Percentiles rank a stretch among this genome's conserved stretches.
These are phyloP conservation scores for Vanessa tameamea DNA, from an alignment of 1,140 invertebrate genomes.

Conservation along the genomic window DNA sequence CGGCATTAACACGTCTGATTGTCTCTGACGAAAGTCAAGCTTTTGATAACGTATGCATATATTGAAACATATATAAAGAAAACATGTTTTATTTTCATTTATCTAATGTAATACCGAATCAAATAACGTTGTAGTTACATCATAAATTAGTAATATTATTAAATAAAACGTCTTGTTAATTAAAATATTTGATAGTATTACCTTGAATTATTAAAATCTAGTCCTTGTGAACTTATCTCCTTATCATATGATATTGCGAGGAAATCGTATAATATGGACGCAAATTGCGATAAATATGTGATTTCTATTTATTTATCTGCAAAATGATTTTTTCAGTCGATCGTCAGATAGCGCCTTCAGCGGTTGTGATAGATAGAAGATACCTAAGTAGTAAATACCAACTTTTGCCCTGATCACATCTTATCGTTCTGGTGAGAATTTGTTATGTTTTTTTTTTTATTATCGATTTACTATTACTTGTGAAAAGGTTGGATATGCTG, in stretches of 20 bases:
- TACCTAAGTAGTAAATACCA: constrained; percentile 2
- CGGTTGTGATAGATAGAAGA: constrained; percentile 60
- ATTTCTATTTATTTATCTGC: constrained; percentile 69
- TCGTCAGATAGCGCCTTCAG: constrained; percentile 63
- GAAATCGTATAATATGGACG: constrained; percentile 65
- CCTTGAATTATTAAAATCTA: constrained; percentile 22
- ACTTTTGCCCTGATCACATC: constrained; percentile 22
- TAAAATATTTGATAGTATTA: constrained; percentile 12
- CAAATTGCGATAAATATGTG: constrained; percentile 74
- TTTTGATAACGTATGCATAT: too few relatives aligned
- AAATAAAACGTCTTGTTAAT: not conserved
- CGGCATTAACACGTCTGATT: too few relatives aligned
- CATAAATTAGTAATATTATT: too few relatives aligned
- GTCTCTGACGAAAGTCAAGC: too few relatives aligned
- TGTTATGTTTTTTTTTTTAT: constrained; percentile 4
- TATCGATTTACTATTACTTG: not conserved
- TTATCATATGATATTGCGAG: constrained; percentile 60
- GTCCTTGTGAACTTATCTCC: constrained; percentile 23
- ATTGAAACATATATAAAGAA: too few relatives aligned
- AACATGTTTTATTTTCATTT: too few relatives aligned
- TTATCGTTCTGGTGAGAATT: constrained; percentile 37
- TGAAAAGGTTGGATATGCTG: not conserved
- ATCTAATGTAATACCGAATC: too few relatives aligned
- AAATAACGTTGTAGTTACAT: too few relatives aligned
- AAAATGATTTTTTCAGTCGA: constrained; percentile 72